Evolutionary conservation across 1,140 invertebrate species (phyloP), one percentile per base, ranked within the genome.

Genomic region (Orchestia grillus): DNA sequence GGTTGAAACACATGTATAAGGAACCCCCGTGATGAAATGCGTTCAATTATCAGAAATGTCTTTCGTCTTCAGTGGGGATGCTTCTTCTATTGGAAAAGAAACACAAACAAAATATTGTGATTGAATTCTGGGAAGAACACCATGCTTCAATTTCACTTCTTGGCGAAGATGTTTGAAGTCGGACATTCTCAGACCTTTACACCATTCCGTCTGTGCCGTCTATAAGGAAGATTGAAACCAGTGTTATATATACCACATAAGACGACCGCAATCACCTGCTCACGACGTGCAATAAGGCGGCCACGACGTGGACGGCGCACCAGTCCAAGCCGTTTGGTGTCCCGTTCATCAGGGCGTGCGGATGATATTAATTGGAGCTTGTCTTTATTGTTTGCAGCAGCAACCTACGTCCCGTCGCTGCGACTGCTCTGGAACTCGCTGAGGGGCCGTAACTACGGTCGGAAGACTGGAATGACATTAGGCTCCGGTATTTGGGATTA

Each of bases 301-400:
- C 28, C 62, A 77, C 62, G 62, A 77, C 11, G 36, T 3, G n/a
- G 3, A 41, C 88, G 88, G 41, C 88, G 11, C 88, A 42, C 11
- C 88, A 90, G 36, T 1, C 41, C 41, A 15, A 4, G 88, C 88
- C 36, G 43, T 90, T 90, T 90, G 88, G 88, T 90, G n/a, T 42
- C 41, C 88, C 88, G 36, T 90, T 90, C 88, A 90, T 90, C 88
- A 90, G n/a, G 11, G 88, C n/a, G 23, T 42, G 88, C 41, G 41
- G 88, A 44, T 44, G 88, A 41, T 90, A 90, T 90, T 90, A 90
- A 90, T 90, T 90, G 41, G 41, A 41, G 88, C 43, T 41, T 90
- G 88, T 90, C 88, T 90, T 90, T 90, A 44, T 44, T 90, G 88
- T 43, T 41, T 42, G 88, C 36, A 44, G 88, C 88, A 15, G 87